Evolutionary conservation across 2,888 invertebrate species (phyloP), one percentile per base, ranked within the genome.

Genomic region (Merodon equestris): DNA sequence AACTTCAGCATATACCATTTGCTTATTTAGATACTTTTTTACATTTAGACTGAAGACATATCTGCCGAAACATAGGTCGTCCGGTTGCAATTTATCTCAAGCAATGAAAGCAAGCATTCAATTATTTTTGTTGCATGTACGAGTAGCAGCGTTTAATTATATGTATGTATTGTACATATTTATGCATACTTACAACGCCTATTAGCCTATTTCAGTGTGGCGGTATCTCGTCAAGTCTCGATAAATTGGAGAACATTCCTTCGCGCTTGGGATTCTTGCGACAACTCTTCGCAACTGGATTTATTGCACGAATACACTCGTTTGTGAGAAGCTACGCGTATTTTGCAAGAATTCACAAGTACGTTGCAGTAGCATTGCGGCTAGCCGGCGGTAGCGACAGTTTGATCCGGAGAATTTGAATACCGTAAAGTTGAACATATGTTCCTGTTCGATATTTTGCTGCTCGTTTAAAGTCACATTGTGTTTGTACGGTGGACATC

Each of bases 211-310:
- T 81, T 77, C 81, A 15, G 81, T 81, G 81, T 81, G 81, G 81
- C 77, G 70, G 81, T 73, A 77, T 72, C 77, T 56, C 81, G 73
- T 81, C 81, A 81, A 79, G 77, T 66, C 81, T 73, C 81, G 81
- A 81, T 81, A 81, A 81, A 81, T 81, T 81, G 77, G 77, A 73
- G 77, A 73, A 61, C 77, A 79, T 81, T 81, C 73, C 73, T 51
- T 64, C 77, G 77, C 77, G 70, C 56, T 73, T 81, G 47, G 42
- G 15, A 81, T 81, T 81, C 72, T 48, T 73, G 72, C n/a, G 10
- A 40, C 76, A 68, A 56, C 44, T 66, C 60, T 42, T 57, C 40
- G 51, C 40, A 56, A 72, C 60, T 72, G 48, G 48, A 42, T 50
- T 34, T 27, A 27, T 60, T 45, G 56, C 56, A 34, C 38, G 56